These are phyloP conservation scores for Stichodactyla helianthus DNA, from an alignment of 64 coral and sea anemone genomes.

Conservation along the genomic window DNA sequence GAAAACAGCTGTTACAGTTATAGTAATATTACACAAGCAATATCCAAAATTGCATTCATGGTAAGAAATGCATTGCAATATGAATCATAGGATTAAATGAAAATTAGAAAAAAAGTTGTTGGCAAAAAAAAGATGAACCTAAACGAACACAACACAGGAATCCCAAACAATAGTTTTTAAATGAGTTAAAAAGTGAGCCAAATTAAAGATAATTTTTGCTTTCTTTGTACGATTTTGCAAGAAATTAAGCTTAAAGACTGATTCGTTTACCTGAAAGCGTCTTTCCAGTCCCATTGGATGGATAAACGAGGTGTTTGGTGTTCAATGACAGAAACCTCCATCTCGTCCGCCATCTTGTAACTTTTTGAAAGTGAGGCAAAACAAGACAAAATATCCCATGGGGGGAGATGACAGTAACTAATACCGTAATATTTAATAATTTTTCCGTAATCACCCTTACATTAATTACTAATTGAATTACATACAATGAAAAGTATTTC, in stretches of 20 bases:
- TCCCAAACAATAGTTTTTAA: neutral
- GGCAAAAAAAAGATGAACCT: neutral
- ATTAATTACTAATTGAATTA: neutral
- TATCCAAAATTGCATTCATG: neutral
- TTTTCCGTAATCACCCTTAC: too few relatives aligned
- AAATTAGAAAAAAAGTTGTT: neutral
- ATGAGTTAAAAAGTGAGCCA: neutral
- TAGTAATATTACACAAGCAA: neutral
- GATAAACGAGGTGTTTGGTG: conserved; percentile 43
- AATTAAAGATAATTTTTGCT: neutral
- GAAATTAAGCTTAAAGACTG: too few relatives aligned
- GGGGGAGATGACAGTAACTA: neutral
- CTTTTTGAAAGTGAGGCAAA: conserved; percentile 14
- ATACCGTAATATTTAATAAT: too few relatives aligned
- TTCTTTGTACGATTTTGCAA: neutral
- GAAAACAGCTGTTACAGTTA: neutral
- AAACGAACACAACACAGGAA: neutral
- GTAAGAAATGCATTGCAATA: neutral
- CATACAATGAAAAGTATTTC: neutral
- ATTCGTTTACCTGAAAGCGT: conserved; percentile 51
- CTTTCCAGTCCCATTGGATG: conserved; percentile 86
- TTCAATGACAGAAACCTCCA: neutral
- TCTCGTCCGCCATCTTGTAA: conserved; percentile 31
- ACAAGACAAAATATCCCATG: neutral
- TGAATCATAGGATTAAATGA: neutral